Base-by-base conservation (phyloP, 2,113 vertebrate species). In the Nycticryphes semicollaris region DNA sequence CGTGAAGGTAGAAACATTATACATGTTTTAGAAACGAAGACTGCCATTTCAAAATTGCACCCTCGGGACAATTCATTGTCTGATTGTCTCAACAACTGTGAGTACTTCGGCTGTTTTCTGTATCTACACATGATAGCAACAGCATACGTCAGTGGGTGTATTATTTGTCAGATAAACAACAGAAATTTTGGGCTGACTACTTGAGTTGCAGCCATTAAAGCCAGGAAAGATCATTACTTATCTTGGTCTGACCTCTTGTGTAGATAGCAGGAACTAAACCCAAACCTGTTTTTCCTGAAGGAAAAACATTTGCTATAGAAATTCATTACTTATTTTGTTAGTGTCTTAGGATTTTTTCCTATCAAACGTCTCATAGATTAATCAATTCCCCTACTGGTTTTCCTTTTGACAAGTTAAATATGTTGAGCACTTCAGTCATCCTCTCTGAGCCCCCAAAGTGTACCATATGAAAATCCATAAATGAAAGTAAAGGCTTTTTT, bases 241-340 rank as follows among this genome's bases (percentile, higher is more conserved):
- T 81, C 77, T 70, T 81, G 68, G 45, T 70, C 80, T 94, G 73
- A 93, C 73, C 77, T 87, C 81, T 88, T 86, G 77, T 87, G 84
- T 87, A 82, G 47, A 37, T 67, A 81, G 66, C 1, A 84, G 77
- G 77, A 95, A 89, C 9, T 89, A 95, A 95, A 89, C 1, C 15
- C 48, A 57, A 68, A 60, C 5, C 1, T 51, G 39, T 45, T 9
- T 70, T 22, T 48, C 7, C 63, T 75, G 72, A 20, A 77, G 33
- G 17, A 33, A 67, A 90, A 88, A 16, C 10, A 80, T 41, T 45
- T 73, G 23, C 14, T 75, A 33, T 11, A 50, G 19, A 84, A 80
- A 82, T 84, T 56, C 5, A 66, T 74, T 69, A 47, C 21, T 48
- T 62, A 56, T 51, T 89, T 63, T 86, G 3, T 39, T 48, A 35